Evolutionary conservation across 2,888 invertebrate species (phyloP).

Genomic region (Epirrhoe tristata): DNA sequence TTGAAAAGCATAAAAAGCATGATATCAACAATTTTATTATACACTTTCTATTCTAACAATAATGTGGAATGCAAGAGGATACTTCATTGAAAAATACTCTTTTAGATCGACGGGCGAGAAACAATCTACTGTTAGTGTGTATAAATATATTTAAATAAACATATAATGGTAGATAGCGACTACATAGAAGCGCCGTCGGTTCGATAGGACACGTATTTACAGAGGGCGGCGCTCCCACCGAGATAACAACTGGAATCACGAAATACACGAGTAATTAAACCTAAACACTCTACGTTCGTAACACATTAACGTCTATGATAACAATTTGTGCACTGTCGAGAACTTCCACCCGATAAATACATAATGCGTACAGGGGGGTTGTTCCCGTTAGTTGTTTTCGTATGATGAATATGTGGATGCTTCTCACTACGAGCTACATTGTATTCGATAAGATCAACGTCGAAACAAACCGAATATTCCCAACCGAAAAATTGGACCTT

Average conservation of each 20-base stretch:
- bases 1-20: slow-evolving; percentile 54
- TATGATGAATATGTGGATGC: no score
- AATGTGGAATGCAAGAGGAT: slow-evolving; percentile 81
- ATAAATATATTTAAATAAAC: slow-evolving; percentile 62
- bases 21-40: slow-evolving; percentile 48
- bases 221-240: slow-evolving; percentile 35
- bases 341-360: slow-evolving; percentile 22
- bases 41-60: slow-evolving; percentile 59
- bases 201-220: slow-evolving; percentile 50
- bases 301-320: slow-evolving; percentile 59
- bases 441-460: no score
- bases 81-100: slow-evolving; percentile 58
- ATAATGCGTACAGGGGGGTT: neutral
- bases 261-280: slow-evolving; percentile 63
- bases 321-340: slow-evolving; percentile 35
- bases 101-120: slow-evolving; percentile 55
- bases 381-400: no score
- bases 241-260: slow-evolving; percentile 56
- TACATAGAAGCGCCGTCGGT: slow-evolving; percentile 45
- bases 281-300: slow-evolving; percentile 62
- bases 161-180: slow-evolving; percentile 59
- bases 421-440: no score
- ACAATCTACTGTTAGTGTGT: slow-evolving; percentile 62
- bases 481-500: no score
- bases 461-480: no score